These are phyloP conservation scores for Lampris incognitus DNA, from an alignment of 2,113 vertebrate genomes.

Conservation along the genomic window DNA sequence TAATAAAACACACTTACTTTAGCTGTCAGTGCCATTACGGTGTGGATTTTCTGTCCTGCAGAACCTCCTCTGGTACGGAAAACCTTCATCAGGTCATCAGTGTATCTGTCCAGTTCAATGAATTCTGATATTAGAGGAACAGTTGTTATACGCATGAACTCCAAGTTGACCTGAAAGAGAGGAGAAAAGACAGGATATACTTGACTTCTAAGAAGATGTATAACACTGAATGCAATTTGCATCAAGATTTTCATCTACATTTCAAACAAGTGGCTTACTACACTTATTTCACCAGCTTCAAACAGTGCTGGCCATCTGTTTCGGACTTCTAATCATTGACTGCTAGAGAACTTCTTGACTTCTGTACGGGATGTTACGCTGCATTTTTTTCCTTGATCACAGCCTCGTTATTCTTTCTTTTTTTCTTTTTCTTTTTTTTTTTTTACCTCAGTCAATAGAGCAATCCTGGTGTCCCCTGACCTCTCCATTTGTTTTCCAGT, in stretches of 20 bases:
- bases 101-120: conserved; percentile 19
- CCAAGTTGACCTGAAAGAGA: conserved; percentile 26
- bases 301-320: conserved; percentile 22
- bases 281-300: conserved; percentile 11
- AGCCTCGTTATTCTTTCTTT: not conserved
- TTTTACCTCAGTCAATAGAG: conserved; percentile 16
- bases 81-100: conserved; percentile 7
- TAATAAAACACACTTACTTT: not conserved
- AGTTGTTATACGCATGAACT: conserved; percentile 38
- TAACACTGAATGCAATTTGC: not conserved
- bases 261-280: not conserved
- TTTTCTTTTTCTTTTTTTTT: conserved; percentile 6
- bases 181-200: not conserved
- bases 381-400: not conserved
- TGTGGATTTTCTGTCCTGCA: conserved; percentile 8
- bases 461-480: conserved; percentile 30
- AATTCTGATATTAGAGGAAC: conserved; percentile 31
- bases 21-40: conserved; percentile 8
- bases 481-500: conserved; percentile 39
- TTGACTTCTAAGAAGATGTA: not conserved
- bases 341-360: conserved; percentile 2
- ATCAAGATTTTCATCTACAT: not conserved
- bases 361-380: not conserved
- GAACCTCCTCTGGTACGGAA: conserved; percentile 2
- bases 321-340: not conserved